A percentile compares a stretch with the other conserved stretches of the same genome.
Conservation (phyloP, 2,797 vertebrate genomes). For the Gallinago nigripennis region DNA sequence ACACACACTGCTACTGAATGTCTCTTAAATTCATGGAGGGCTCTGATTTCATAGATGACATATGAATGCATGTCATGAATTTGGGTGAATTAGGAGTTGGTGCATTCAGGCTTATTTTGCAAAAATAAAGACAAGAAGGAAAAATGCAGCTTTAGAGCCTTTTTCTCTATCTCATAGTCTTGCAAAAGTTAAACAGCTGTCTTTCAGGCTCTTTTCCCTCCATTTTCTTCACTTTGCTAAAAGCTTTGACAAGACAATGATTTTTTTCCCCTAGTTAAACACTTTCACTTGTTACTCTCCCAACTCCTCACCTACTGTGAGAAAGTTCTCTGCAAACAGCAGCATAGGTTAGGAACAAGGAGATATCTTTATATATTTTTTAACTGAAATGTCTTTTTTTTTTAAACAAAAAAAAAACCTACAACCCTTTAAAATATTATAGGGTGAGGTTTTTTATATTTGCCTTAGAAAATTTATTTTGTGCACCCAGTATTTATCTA, state of each 20-base stretch:
- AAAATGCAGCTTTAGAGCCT: not conserved
- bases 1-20: not conserved
- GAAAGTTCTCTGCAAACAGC: not conserved
- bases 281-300: not conserved
- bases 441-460: not conserved
- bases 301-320: not conserved
- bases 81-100: not conserved
- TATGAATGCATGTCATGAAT: not conserved
- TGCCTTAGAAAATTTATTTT: not conserved
- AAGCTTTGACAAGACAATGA: not conserved
- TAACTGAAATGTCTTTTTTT: not conserved
- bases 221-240: not conserved
- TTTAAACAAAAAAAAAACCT: not conserved
- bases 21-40: not conserved
- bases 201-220: not conserved
- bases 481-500: not conserved
- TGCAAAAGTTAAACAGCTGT: not conserved
- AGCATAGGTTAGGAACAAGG: not conserved
- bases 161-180: not conserved
- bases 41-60: not conserved
- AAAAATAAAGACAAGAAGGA: not conserved
- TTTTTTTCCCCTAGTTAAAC: not conserved
- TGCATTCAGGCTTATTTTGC: not conserved
- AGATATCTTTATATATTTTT: not conserved
- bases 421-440: not conserved